Evolutionary conservation across 2,797 vertebrate species (phyloP).

Genomic region (Ctenopoma multispine): DNA sequence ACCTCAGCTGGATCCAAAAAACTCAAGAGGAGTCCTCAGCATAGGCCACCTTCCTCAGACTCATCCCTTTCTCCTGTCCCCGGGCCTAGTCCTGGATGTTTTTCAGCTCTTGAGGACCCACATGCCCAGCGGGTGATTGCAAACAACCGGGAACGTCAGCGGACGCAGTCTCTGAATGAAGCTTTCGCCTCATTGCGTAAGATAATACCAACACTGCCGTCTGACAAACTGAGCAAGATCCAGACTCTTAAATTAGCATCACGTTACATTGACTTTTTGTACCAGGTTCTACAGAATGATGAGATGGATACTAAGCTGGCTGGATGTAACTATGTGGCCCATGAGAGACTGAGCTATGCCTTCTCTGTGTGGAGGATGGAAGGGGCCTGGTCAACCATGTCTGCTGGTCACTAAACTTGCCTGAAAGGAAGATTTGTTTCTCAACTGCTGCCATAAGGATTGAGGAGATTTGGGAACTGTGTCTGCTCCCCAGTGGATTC

Average conservation of each 20-base stretch:
- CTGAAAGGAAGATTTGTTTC: constrained; percentile 14
- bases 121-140: constrained; percentile 90
- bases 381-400: constrained; percentile 94
- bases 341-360: constrained; percentile 93
- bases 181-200: constrained; percentile 92
- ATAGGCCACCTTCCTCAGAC: constrained; percentile 64
- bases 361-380: constrained; percentile 98
- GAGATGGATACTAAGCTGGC: constrained; percentile 89
- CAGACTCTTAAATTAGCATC: constrained; percentile 93
- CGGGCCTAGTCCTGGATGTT: constrained; percentile 64
- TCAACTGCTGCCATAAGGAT: constrained; percentile 7
- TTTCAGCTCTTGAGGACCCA: constrained; percentile 83
- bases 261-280: constrained; percentile 94
- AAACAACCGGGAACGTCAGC: constrained; percentile 91
- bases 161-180: constrained; percentile 92
- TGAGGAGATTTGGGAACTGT: constrained; percentile 15
- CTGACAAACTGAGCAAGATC: constrained; percentile 96
- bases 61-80: constrained; percentile 72
- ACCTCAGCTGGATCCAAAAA: constrained; percentile 77
- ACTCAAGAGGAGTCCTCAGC: constrained; percentile 84
- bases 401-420: constrained; percentile 86
- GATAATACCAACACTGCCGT: constrained; percentile 93
- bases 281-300: constrained; percentile 93
- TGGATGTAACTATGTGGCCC: constrained; percentile 92
- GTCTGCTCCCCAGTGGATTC: constrained; percentile 20